These are phyloP conservation scores for Seira ritae DNA, from an alignment of 2,888 invertebrate species.

Conservation along the genomic window DNA sequence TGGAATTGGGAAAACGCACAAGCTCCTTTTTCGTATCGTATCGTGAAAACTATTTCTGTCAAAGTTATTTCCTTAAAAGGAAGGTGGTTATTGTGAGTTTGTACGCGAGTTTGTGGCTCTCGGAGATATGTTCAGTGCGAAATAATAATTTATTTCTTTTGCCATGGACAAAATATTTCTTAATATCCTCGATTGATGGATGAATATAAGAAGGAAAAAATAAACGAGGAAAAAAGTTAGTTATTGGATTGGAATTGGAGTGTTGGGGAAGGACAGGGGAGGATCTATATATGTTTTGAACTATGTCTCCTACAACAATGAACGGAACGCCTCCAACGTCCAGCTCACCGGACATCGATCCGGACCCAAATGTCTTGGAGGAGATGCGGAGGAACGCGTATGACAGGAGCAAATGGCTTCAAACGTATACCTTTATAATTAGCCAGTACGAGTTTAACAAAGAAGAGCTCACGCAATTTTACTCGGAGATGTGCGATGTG, in stretches of 20 bases:
- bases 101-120: too few species aligned
- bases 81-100: too few species aligned
- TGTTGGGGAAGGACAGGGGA: not conserved
- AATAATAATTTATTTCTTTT: not conserved
- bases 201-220: not conserved
- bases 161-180: not conserved
- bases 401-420: conserved; percentile 63
- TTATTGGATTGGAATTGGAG: not conserved
- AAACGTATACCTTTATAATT: conserved; percentile 58
- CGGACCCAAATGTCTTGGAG: conserved; percentile 61
- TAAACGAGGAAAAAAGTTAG: not conserved
- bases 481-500: conserved; percentile 59
- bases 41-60: too few species aligned
- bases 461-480: conserved; percentile 63
- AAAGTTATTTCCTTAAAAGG: too few species aligned
- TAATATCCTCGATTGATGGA: not conserved
- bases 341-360: conserved; percentile 47
- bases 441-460: conserved; percentile 64
- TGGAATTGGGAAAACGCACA: too few species aligned
- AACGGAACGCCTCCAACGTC: conserved; percentile 31
- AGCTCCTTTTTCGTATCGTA: too few species aligned
- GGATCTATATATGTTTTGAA: not conserved
- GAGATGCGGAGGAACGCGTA: conserved; percentile 63
- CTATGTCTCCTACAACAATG: conserved; percentile 48
- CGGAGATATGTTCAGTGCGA: not conserved